Conservation (phyloP, 2,113 vertebrate species). For the Nothocercus nigrocapillus region DNA sequence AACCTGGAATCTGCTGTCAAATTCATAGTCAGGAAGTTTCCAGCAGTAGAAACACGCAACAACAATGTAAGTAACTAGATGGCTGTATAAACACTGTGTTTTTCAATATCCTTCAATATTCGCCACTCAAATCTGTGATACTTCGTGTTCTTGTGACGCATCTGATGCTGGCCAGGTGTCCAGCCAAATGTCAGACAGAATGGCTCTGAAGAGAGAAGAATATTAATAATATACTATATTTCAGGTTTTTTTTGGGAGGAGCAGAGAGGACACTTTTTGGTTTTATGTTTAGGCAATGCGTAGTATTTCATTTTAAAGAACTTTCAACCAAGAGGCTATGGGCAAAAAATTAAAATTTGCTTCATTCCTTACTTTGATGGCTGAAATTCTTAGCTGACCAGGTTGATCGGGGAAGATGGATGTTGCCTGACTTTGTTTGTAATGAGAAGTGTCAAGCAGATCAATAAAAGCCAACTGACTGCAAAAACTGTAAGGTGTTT, state of each 20-base stretch:
- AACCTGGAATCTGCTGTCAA: slow-evolving; percentile 98
- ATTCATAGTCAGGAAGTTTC: slow-evolving; percentile 98
- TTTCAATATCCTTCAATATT: background rate
- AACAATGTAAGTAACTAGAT: slow-evolving; percentile 91
- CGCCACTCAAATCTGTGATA: background rate
- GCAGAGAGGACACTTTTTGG: background rate
- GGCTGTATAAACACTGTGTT: background rate
- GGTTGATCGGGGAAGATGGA: background rate
- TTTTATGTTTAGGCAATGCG: background rate
- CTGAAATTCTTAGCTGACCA: background rate
- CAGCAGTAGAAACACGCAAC: slow-evolving; percentile 96
- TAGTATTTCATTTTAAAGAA: background rate
- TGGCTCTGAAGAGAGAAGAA: background rate
- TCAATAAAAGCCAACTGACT: background rate
- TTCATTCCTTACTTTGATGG: background rate
- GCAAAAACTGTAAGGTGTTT: background rate
- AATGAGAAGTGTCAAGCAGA: background rate
- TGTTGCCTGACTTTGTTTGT: background rate
- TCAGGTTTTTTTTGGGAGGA: background rate
- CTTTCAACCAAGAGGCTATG: background rate
- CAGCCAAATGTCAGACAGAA: background rate
- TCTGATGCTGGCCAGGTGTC: background rate
- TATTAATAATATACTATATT: background rate
- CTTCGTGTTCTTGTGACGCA: background rate
- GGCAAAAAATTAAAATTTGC: background rate